Evolutionary conservation across 2,113 vertebrate species (phyloP), one percentile per base, ranked within the genome.

Genomic region (Cyprinodon tularosa): DNA sequence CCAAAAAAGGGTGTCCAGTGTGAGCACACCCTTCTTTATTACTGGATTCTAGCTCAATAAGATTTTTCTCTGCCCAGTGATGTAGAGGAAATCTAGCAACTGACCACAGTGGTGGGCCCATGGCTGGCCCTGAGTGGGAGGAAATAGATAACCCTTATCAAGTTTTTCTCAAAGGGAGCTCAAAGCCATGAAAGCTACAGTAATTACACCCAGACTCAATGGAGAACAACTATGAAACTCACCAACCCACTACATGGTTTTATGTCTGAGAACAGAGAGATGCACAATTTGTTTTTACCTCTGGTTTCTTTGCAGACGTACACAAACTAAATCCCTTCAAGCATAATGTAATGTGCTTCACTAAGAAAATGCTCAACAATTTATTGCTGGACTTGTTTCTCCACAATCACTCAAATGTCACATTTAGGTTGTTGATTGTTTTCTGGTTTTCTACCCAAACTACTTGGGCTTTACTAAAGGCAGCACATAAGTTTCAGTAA

Each of bases 111-210:
- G 62, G 66, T 85, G 77, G 76, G 71, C 68, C 70, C 66, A 47
- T 20, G 7, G 82, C 77, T 77, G 76, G 62, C 44, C 83, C 69
- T 47, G 74, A 78, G 76, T 82, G 76, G 76, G 84, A 86, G 72
- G 81, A 90, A 87, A 90, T 68, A 86, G 76, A 92, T 90, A 81
- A 87, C 72, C 76, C 83, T 84, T 87, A 86, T 88, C 84, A 83
- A 78, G 70, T 62, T 76, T 84, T 78, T 80, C 77, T 88, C 82
- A 60, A 72, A 81, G 83, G 76, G 80, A 86, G 78, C 78, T 75
- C 78, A 76, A 67, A 79, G 74, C 76, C 7, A 3, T 73, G 88
- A 86, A 88, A 90, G 80, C 70, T 87, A 29, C 29, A 29, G 29
- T 29, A 91, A 92, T 92, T 90, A 82, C 66, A 77, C 69, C 74